phyloP scores from a whole-genome alignment of 1,140 invertebrate genomes.

The Neuroterus valhalla region DNA sequence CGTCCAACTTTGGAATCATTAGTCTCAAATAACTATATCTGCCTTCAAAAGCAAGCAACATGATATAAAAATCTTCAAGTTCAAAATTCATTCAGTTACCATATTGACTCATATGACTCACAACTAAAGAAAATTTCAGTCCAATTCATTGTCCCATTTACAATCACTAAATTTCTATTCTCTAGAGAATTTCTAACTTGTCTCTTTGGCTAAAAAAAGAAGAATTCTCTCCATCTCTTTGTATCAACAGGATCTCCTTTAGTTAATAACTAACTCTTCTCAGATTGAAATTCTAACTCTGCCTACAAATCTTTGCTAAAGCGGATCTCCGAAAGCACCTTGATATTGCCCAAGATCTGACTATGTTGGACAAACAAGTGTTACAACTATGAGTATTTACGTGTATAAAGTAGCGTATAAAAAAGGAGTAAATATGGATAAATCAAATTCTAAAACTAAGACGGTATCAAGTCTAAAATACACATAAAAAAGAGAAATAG shows the following conservation, averaged over 20 bases:
- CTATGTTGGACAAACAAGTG: background rate
- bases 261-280: too few relatives aligned
- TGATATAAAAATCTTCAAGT: too few relatives aligned
- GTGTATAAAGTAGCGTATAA: background rate
- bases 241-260: too few relatives aligned
- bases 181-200: background rate
- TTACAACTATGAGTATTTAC: conserved; percentile 11
- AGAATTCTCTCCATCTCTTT: conserved; percentile 19
- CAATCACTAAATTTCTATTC: conserved; percentile 1
- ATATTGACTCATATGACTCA: too few relatives aligned
- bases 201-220: conserved; percentile 9
- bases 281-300: background rate
- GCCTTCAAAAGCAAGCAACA: too few relatives aligned
- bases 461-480: background rate
- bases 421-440: background rate
- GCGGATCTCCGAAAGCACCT: conserved; percentile 11
- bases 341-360: background rate
- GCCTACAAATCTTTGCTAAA: conserved; percentile 24
- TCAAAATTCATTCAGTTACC: too few relatives aligned
- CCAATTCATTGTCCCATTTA: background rate
- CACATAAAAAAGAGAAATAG: background rate
- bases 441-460: background rate
- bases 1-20: background rate
- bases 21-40: too few relatives aligned
- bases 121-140: background rate